Evolutionary conservation across 1,140 invertebrate genomes (phyloP).

Genomic region (Cydia pomonella): DNA sequence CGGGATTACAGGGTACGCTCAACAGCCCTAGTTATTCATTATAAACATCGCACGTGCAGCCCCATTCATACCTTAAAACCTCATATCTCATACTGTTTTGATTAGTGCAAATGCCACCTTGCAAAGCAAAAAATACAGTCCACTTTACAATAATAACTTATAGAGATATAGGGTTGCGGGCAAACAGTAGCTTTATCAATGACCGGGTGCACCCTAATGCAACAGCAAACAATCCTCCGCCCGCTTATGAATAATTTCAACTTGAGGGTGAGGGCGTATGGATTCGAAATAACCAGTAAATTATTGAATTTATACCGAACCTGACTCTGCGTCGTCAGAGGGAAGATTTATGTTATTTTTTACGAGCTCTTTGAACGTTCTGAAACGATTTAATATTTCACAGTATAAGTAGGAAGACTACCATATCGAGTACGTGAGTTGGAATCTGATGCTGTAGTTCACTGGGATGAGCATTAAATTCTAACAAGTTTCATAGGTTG

Average conservation of each 20-base stretch:
- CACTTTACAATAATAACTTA: conserved; percentile 66
- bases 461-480: neutral
- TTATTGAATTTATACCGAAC: conserved; percentile 73
- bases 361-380: conserved; percentile 32
- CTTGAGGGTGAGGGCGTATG: conserved; percentile 52
- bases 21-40: neutral
- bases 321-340: conserved; percentile 38
- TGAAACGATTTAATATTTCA: conserved; percentile 32
- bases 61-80: conserved; percentile 9
- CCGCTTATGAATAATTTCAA: conserved; percentile 72
- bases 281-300: conserved; percentile 68
- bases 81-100: neutral
- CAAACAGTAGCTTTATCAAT: conserved; percentile 76
- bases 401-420: conserved; percentile 24
- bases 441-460: conserved; percentile 1
- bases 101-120: neutral
- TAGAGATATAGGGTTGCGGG: conserved; percentile 54
- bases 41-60: conserved; percentile 14
- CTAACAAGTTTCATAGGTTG: conserved; percentile 5
- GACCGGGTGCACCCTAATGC: conserved; percentile 62
- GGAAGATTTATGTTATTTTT: conserved; percentile 51
- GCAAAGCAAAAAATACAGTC: conserved; percentile 46
- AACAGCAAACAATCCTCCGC: conserved; percentile 66
- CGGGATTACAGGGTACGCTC: conserved; percentile 18
- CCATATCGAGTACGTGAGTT: conserved; percentile 23